Evolutionary conservation across 2,797 vertebrate genomes (phyloP).

Genomic region (Lagorchestes hirsutus): DNA sequence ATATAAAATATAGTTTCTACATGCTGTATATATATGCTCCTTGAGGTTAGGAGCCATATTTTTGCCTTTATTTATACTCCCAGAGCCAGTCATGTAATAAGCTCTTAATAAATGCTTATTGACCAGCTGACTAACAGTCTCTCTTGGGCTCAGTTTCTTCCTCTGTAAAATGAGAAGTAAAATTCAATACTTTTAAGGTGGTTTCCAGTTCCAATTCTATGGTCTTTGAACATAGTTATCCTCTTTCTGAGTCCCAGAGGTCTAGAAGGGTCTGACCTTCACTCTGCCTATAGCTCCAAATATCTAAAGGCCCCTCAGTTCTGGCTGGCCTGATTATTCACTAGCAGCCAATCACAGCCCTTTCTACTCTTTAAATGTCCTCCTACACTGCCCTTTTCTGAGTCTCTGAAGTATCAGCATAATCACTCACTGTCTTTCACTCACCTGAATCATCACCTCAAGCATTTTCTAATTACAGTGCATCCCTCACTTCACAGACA

Average conservation of each 20-base stretch:
- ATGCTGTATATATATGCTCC: too few species aligned
- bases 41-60: background rate
- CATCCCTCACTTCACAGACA: background rate
- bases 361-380: background rate
- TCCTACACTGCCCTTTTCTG: background rate
- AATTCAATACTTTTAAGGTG: background rate
- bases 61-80: background rate
- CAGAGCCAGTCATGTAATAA: background rate
- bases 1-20: too few species aligned
- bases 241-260: background rate
- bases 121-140: background rate
- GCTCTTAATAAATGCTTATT: background rate
- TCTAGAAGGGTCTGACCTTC: background rate
- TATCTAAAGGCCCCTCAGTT: background rate
- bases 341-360: background rate
- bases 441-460: background rate
- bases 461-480: background rate
- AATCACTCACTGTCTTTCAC: background rate
- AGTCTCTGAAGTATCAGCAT: background rate
- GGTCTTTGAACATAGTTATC: background rate
- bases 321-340: background rate
- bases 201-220: background rate
- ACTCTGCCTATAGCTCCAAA: background rate
- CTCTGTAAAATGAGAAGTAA: background rate
- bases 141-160: background rate